Percentiles rank a stretch among this genome's conserved stretches.
Conservation (phyloP, 2,888 invertebrate species). For the Drosophila kanekoi region DNA sequence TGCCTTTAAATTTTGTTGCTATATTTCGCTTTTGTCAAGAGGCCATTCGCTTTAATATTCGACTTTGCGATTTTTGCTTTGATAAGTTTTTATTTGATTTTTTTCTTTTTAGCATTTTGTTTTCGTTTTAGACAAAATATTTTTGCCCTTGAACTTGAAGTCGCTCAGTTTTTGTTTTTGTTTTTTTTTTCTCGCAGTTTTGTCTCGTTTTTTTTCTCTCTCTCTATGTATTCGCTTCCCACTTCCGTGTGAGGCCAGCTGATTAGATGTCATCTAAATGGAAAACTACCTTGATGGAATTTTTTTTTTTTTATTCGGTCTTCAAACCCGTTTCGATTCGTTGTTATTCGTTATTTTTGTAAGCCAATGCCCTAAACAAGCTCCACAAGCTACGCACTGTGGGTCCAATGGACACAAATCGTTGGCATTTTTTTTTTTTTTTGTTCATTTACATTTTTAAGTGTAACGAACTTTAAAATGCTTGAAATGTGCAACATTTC, state of each 20-base stretch:
- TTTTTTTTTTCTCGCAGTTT: constrained; percentile 1
- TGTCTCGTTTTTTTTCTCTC: not conserved
- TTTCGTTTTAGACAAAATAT: constrained; percentile 24
- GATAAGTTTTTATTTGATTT: constrained; percentile 9
- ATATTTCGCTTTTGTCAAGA: constrained; percentile 64
- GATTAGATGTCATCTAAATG: constrained; percentile 30
- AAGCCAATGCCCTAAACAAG: constrained; percentile 49
- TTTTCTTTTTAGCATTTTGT: constrained; percentile 24
- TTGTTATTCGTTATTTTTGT: constrained; percentile 22
- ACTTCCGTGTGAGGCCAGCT: constrained; percentile 39
- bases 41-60: constrained; percentile 71
- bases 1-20: constrained; percentile 6
- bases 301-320: constrained; percentile 16
- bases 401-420: constrained; percentile 4
- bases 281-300: constrained; percentile 47
- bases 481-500: not conserved
- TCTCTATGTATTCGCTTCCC: constrained; percentile 29
- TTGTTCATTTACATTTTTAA: not conserved
- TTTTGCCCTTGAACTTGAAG: constrained; percentile 54
- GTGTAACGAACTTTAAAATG: not conserved
- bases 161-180: constrained; percentile 4
- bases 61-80: constrained; percentile 30
- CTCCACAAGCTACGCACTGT: constrained; percentile 22
- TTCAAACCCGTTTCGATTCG: constrained; percentile 23
- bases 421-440: not conserved